A percentile compares a stretch with the other conserved stretches of the same genome.
Conservation (phyloP, 2,797 vertebrate genomes). For the Lophius americanus region DNA sequence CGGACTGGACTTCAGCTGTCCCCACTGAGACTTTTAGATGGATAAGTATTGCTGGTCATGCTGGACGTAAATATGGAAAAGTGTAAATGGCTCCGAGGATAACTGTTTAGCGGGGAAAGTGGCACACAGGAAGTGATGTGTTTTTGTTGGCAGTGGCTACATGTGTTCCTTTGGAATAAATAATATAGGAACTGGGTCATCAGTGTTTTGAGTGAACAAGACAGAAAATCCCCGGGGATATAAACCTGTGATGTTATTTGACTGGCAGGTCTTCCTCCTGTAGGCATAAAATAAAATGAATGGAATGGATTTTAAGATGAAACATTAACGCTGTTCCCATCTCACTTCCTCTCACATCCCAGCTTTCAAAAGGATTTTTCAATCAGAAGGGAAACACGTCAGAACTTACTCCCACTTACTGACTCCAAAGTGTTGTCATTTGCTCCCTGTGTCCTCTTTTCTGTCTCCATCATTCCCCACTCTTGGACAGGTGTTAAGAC, state of each 20-base stretch:
- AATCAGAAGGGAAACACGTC: constrained; percentile 23
- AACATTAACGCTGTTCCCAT: constrained; percentile 28
- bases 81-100: constrained; percentile 6
- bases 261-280: constrained; percentile 32
- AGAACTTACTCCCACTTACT: neutral
- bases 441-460: constrained; percentile 6
- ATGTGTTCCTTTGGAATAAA: constrained; percentile 29
- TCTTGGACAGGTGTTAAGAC: constrained; percentile 36
- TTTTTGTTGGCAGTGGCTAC: constrained; percentile 1
- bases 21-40: neutral
- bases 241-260: constrained; percentile 21
- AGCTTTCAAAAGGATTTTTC: constrained; percentile 11
- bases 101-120: constrained; percentile 4
- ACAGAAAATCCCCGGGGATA: constrained; percentile 25
- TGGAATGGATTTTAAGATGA: constrained; percentile 23
- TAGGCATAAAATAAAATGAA: neutral
- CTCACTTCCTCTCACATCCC: constrained; percentile 11
- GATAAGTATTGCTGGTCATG: constrained; percentile 1
- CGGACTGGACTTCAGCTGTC: constrained; percentile 11
- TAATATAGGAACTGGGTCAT: constrained; percentile 38
- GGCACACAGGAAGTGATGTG: constrained; percentile 20
- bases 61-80: constrained; percentile 1
- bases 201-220: constrained; percentile 28
- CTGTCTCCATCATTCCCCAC: constrained; percentile 16
- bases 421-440: constrained; percentile 33